These are phyloP conservation scores for Dufourea novaeangliae DNA, from an alignment of 1,140 invertebrate genomes.

Conservation along the genomic window DNA sequence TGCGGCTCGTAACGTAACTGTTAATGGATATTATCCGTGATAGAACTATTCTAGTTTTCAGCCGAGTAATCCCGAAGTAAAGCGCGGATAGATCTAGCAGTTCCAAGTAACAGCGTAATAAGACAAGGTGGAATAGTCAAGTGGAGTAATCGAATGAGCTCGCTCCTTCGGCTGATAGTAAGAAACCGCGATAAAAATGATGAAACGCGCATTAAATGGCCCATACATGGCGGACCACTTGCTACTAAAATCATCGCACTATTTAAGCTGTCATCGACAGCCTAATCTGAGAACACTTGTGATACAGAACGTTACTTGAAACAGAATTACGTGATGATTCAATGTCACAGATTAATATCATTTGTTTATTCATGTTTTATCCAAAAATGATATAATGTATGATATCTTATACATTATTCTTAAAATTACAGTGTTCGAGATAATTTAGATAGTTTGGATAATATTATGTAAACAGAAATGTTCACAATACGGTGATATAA, in stretches of 20 bases:
- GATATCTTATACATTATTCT: too few species aligned
- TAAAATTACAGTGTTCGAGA: too few species aligned
- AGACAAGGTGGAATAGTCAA: constrained; percentile 45
- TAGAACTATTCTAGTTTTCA: constrained; percentile 52
- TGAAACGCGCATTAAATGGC: not conserved
- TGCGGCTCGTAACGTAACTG: constrained; percentile 49
- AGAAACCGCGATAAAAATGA: constrained; percentile 13
- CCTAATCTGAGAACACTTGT: too few species aligned
- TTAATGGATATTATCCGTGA: constrained; percentile 49
- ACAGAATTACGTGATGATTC: too few species aligned
- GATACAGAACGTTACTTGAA: too few species aligned
- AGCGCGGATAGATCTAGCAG: constrained; percentile 49
- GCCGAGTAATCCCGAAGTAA: constrained; percentile 47
- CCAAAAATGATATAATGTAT: too few species aligned
- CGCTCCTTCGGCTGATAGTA: constrained; percentile 23
- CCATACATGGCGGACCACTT: not conserved
- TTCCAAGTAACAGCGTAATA: constrained; percentile 42
- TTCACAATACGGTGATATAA: too few species aligned
- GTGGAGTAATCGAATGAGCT: constrained; percentile 41
- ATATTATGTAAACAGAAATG: too few species aligned
- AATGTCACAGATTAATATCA: too few species aligned
- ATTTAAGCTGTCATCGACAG: too few species aligned
- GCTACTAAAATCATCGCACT: not conserved
- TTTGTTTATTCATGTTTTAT: too few species aligned
- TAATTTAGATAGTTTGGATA: too few species aligned